Conservation (phyloP, 2,113 vertebrate genomes). For the Fregetta grallaria region DNA sequence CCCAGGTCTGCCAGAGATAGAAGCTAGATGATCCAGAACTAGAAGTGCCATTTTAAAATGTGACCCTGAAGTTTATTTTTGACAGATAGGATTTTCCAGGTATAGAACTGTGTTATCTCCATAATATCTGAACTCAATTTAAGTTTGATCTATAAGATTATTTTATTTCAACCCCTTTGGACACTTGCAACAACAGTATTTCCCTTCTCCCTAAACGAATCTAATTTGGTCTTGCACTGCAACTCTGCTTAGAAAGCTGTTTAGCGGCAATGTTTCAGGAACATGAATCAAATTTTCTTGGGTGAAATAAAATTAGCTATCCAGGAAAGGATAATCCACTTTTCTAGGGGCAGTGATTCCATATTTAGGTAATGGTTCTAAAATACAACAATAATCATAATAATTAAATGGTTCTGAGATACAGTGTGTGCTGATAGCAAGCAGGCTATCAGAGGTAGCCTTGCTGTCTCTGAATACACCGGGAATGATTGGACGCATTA, state of each 20-base stretch:
- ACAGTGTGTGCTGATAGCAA: neutral
- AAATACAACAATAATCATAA: conserved; percentile 6
- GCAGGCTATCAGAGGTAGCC: neutral
- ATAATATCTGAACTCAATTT: conserved; percentile 50
- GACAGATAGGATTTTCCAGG: conserved; percentile 32
- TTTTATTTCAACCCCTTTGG: conserved; percentile 56
- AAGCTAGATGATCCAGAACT: neutral
- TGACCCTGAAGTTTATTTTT: conserved; percentile 12
- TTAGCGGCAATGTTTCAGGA: conserved; percentile 32
- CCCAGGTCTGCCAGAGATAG: neutral
- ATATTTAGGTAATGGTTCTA: neutral
- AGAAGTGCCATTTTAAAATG: neutral
- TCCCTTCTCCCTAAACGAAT: conserved; percentile 27
- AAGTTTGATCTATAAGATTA: conserved; percentile 54
- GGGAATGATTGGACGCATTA: neutral
- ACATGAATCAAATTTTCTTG: conserved; percentile 51
- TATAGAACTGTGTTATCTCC: conserved; percentile 10
- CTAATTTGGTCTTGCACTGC: conserved; percentile 41
- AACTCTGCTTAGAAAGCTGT: conserved; percentile 51
- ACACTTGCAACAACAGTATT: conserved; percentile 34
- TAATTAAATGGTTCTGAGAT: conserved; percentile 23
- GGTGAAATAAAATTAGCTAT: conserved; percentile 45
- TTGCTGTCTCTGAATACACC: neutral
- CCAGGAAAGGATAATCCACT: conserved; percentile 53
- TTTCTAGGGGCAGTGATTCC: conserved; percentile 7